Percentiles rank a stretch among this genome's conserved stretches.
Conservation (phyloP, 2,113 vertebrate species). For the Atherinomorus stipes region DNA sequence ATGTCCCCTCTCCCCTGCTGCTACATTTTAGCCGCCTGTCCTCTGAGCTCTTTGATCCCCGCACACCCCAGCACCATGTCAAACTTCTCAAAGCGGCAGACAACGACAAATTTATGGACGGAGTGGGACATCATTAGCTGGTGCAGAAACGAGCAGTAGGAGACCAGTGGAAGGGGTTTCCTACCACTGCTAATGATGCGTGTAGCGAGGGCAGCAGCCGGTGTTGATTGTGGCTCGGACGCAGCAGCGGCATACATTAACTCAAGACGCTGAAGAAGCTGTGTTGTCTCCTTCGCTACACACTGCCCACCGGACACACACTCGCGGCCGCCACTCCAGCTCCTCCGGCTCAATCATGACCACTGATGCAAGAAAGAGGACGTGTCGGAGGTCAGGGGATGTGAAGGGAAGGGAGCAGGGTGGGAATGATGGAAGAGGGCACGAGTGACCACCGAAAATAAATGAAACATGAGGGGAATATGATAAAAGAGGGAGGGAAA, state of each 20-base stretch:
- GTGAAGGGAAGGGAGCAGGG: constrained; percentile 13
- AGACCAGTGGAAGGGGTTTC: constrained; percentile 57
- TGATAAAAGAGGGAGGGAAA: neutral
- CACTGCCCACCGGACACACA: constrained; percentile 3
- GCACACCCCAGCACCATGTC: constrained; percentile 64
- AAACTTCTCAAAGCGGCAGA: constrained; percentile 66
- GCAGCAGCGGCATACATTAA: constrained; percentile 57
- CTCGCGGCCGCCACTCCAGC: constrained; percentile 13
- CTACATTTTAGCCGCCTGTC: constrained; percentile 47
- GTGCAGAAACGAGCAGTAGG: constrained; percentile 47
- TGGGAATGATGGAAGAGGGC: constrained; percentile 2
- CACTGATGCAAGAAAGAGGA: constrained; percentile 36
- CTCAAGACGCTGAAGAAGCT: constrained; percentile 44
- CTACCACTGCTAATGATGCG: constrained; percentile 68
- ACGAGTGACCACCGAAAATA: neutral
- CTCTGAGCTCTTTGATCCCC: constrained; percentile 64
- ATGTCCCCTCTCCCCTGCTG: constrained; percentile 53
- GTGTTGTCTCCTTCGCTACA: constrained; percentile 27
- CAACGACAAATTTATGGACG: constrained; percentile 76
- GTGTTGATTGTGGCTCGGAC: constrained; percentile 54
- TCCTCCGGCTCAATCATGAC: constrained; percentile 2
- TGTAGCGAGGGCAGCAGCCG: constrained; percentile 57
- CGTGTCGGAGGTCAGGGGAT: constrained; percentile 49
- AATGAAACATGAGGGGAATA: neutral
- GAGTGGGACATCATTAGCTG: constrained; percentile 76